These are phyloP conservation scores for Sander lucioperca DNA, from an alignment of 2,113 vertebrate species.

Conservation along the genomic window DNA sequence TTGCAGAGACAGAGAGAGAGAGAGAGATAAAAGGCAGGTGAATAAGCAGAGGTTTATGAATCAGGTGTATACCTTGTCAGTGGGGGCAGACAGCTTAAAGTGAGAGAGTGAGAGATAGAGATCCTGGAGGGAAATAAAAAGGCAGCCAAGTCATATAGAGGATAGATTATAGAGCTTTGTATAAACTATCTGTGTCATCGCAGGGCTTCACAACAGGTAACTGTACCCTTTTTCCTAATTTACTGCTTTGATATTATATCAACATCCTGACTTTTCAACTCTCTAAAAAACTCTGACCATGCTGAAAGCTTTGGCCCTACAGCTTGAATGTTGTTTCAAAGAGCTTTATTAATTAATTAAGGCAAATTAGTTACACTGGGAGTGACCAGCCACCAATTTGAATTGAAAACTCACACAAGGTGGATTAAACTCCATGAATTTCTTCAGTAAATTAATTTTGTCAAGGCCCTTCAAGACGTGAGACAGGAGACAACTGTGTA, in stretches of 20 bases:
- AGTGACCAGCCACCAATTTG: slow-evolving; percentile 55
- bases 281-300: slow-evolving; percentile 2
- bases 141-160: slow-evolving; percentile 38
- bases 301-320: slow-evolving; percentile 24
- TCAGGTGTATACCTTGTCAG: slow-evolving; percentile 65
- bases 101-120: slow-evolving; percentile 53
- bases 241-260: slow-evolving; percentile 13
- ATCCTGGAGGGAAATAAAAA: slow-evolving; percentile 57
- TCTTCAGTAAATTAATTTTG: slow-evolving; percentile 76
- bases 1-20: slow-evolving; percentile 71
- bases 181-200: slow-evolving; percentile 41
- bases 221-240: slow-evolving; percentile 49
- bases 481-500: slow-evolving; percentile 71
- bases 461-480: slow-evolving; percentile 40
- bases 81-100: slow-evolving; percentile 46
- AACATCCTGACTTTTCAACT: slow-evolving; percentile 8
- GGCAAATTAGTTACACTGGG: slow-evolving; percentile 65
- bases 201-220: slow-evolving; percentile 73
- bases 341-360: slow-evolving; percentile 69
- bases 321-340: slow-evolving; percentile 42
- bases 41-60: slow-evolving; percentile 77
- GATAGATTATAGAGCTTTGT: slow-evolving; percentile 46
- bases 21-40: slow-evolving; percentile 52
- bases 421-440: slow-evolving; percentile 77
- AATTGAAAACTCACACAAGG: slow-evolving; percentile 64